Evolutionary conservation across 2,888 invertebrate genomes (phyloP).

Genomic region (Nomada goodeniana): DNA sequence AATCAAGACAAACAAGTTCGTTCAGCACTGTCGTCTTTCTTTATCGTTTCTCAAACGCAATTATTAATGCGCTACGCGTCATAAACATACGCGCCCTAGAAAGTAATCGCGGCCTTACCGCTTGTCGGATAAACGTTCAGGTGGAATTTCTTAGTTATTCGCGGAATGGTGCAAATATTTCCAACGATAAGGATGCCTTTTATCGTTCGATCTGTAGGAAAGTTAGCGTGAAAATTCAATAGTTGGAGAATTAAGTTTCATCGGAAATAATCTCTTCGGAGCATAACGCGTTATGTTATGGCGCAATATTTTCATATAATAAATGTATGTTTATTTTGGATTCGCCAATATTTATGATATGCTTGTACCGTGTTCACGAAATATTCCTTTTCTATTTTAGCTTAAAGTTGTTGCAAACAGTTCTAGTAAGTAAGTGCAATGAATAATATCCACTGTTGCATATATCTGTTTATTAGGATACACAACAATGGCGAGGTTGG

Average conservation of each 20-base stretch:
- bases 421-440: no score
- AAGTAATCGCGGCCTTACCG: constrained; percentile 62
- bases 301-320: no score
- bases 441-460: no score
- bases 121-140: constrained; percentile 56
- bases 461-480: no score
- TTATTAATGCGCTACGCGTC: constrained; percentile 65
- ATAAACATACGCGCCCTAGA: constrained; percentile 66
- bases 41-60: constrained; percentile 33
- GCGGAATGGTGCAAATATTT: constrained; percentile 8
- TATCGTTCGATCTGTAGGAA: background rate
- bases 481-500: no score
- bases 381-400: no score
- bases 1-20: constrained; percentile 64
- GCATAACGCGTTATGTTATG: no score
- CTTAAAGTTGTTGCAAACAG: no score
- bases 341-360: no score
- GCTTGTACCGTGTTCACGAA: no score
- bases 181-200: background rate
- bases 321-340: no score
- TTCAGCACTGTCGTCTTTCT: constrained; percentile 20
- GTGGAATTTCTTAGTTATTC: constrained; percentile 19
- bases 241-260: background rate
- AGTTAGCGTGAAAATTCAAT: background rate
- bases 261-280: background rate